Percentiles rank a stretch among this genome's conserved stretches.
These are phyloP conservation scores for Drosophila gaucha DNA, from an alignment of 2,888 invertebrate genomes.

Conservation along the genomic window DNA sequence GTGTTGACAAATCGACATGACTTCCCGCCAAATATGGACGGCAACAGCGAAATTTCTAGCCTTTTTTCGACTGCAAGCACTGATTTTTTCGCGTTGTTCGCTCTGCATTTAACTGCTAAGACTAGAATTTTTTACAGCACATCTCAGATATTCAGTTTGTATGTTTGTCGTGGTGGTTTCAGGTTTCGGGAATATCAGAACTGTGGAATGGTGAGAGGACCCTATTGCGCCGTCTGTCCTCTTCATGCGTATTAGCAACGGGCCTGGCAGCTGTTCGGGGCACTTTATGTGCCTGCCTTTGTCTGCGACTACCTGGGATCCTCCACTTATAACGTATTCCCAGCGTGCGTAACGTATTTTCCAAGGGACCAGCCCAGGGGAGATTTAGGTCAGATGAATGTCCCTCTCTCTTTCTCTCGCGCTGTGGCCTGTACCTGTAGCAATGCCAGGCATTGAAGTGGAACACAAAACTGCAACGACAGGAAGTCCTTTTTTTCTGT, in stretches of 20 bases:
- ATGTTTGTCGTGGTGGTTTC: conserved; percentile 53
- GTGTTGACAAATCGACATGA: not conserved
- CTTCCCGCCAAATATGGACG: not conserved
- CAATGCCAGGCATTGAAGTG: conserved; percentile 47
- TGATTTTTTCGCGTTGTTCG: not conserved
- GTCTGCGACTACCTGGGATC: conserved; percentile 52
- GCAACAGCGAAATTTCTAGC: not conserved
- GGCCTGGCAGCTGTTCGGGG: conserved; percentile 45
- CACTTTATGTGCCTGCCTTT: conserved; percentile 32
- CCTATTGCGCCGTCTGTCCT: conserved; percentile 32
- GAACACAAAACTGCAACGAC: conserved; percentile 46
- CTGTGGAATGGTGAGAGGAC: conserved; percentile 24
- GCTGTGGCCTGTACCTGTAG: conserved; percentile 53
- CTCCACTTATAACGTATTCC: conserved; percentile 33
- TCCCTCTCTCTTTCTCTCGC: not conserved
- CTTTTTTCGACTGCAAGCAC: not conserved
- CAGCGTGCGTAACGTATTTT: conserved; percentile 61
- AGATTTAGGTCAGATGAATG: conserved; percentile 58
- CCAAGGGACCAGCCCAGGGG: conserved; percentile 14
- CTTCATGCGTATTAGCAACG: conserved; percentile 31
- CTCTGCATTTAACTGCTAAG: not conserved
- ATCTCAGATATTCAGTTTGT: conserved; percentile 6
- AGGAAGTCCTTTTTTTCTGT: conserved; percentile 62
- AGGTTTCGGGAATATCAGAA: conserved; percentile 54
- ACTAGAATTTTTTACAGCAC: not conserved